Evolutionary conservation across 2,113 vertebrate genomes (phyloP).

Genomic region (Neogobius melanostomus): DNA sequence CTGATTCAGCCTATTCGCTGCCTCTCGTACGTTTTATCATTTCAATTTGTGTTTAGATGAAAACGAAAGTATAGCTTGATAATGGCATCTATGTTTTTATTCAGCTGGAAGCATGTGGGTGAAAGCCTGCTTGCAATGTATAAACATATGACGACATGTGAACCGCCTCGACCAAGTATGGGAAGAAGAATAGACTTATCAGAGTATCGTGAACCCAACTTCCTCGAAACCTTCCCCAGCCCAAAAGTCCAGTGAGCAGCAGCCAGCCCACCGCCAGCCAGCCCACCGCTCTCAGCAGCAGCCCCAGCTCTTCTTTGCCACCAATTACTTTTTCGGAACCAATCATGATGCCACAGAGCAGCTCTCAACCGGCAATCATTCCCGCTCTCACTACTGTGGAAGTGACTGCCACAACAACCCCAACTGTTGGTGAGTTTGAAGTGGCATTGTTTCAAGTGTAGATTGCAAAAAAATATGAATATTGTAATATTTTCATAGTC

Average conservation of each 20-base stretch:
- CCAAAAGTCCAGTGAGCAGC: conserved; percentile 75
- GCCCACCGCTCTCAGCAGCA: conserved; percentile 75
- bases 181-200: conserved; percentile 90
- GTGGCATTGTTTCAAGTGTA: not conserved
- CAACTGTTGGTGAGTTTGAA: conserved; percentile 76
- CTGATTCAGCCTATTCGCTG: conserved; percentile 85
- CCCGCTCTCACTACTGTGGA: conserved; percentile 78
- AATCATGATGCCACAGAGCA: conserved; percentile 48
- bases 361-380: conserved; percentile 36
- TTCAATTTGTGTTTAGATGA: not conserved
- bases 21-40: conserved; percentile 81
- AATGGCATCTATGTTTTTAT: not conserved
- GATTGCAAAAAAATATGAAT: not conserved
- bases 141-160: conserved; percentile 88
- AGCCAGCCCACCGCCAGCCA: conserved; percentile 78
- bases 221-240: conserved; percentile 74
- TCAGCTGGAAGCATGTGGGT: conserved; percentile 92
- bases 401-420: conserved; percentile 57
- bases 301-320: conserved; percentile 69
- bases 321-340: conserved; percentile 62
- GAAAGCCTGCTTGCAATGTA: conserved; percentile 93
- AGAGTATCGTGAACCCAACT: conserved; percentile 83
- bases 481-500: conserved; percentile 38
- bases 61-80: too few relatives aligned
- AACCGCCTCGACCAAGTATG: conserved; percentile 87